Conservation (phyloP, 2,113 vertebrate genomes). For the Xiphias gladius region DNA sequence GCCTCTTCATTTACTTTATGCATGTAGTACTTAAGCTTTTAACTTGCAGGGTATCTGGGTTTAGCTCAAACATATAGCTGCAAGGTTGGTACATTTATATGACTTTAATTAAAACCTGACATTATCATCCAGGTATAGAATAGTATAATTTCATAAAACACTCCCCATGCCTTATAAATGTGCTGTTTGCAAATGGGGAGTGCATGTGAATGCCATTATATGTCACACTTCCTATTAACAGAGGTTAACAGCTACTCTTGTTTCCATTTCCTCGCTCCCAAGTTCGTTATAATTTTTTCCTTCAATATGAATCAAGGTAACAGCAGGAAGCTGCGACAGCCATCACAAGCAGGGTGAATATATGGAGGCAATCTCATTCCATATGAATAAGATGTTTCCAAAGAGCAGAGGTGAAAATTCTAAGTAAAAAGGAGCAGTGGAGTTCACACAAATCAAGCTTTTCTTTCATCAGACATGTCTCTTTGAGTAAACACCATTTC, state of each 20-base stretch:
- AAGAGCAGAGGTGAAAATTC: not conserved
- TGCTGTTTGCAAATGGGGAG: not conserved
- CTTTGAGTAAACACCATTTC: not conserved
- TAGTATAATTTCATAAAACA: not conserved
- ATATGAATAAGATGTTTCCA: not conserved
- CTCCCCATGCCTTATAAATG: not conserved
- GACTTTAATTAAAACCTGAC: not conserved
- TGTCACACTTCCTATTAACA: not conserved
- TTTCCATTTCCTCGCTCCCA: not conserved
- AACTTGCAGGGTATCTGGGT: not conserved
- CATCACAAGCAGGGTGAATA: conserved; percentile 1
- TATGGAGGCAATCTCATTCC: not conserved
- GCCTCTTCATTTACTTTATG: not conserved
- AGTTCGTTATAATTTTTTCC: conserved; percentile 1
- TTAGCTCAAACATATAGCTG: not conserved
- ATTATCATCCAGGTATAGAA: not conserved
- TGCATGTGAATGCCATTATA: not conserved
- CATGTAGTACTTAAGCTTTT: not conserved
- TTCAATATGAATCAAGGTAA: not conserved
- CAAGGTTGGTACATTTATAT: not conserved
- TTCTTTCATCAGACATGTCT: not conserved
- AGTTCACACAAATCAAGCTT: not conserved
- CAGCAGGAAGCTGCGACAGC: not conserved
- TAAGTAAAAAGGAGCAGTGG: not conserved
- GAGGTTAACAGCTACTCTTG: not conserved